Percentiles rank a stretch among this genome's conserved stretches.
These are phyloP conservation scores for Hippolais icterina DNA, from an alignment of 2,113 vertebrate genomes.

Conservation along the genomic window DNA sequence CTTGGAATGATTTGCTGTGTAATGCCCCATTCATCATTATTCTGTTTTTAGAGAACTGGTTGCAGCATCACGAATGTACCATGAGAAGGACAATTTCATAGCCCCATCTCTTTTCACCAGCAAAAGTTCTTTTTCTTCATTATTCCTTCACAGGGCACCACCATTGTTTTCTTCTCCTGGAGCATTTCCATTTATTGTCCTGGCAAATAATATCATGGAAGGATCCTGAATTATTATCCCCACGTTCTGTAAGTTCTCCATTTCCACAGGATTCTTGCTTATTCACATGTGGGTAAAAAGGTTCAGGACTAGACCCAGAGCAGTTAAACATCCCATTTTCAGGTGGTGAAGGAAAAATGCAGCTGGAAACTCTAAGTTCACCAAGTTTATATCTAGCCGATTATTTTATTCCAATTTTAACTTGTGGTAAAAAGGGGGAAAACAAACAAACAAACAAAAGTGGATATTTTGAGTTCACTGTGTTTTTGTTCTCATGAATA, in stretches of 20 bases:
- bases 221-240: neutral
- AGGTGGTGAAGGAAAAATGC: slow-evolving; percentile 11
- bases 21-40: neutral
- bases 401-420: slow-evolving; percentile 66
- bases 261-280: neutral
- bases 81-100: neutral
- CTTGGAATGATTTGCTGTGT: neutral
- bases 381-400: slow-evolving; percentile 29
- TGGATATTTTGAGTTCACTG: slow-evolving; percentile 43
- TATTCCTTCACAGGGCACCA: neutral
- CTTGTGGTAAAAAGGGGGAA: neutral
- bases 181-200: slow-evolving; percentile 48
- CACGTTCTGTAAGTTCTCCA: neutral
- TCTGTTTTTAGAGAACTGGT: neutral
- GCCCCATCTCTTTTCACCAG: neutral
- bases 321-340: neutral
- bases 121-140: neutral
- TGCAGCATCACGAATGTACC: neutral
- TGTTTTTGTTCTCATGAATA: slow-evolving; percentile 31
- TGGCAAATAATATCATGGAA: neutral
- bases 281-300: neutral
- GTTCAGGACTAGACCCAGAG: neutral
- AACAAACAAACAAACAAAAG: neutral
- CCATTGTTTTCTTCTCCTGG: slow-evolving; percentile 38
- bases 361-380: slow-evolving; percentile 45